Evolutionary conservation across 1,140 invertebrate genomes (phyloP).

Genomic region (Ptiloglossa arizonensis): DNA sequence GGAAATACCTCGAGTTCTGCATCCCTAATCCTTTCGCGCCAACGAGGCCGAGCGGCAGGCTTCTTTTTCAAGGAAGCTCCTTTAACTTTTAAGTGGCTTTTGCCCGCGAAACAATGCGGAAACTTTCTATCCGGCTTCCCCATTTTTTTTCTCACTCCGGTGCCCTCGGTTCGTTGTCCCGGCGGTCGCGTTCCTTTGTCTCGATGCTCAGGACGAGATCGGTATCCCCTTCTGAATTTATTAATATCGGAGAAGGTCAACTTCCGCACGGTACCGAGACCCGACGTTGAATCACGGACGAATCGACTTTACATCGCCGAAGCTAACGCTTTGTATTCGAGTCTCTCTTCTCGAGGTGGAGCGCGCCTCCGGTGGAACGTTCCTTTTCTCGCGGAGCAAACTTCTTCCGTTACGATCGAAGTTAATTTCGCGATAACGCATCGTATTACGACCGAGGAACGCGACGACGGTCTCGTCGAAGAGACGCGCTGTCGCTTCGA

Average conservation of each 20-base stretch:
- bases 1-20: slow-evolving; percentile 13
- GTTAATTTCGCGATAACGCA: no score
- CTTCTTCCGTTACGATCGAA: no score
- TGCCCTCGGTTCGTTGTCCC: slow-evolving; percentile 13
- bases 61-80: slow-evolving; percentile 60
- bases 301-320: background rate
- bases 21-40: slow-evolving; percentile 26
- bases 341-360: no score
- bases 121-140: slow-evolving; percentile 53
- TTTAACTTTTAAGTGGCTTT: slow-evolving; percentile 73
- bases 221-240: slow-evolving; percentile 1
- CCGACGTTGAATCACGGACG: background rate
- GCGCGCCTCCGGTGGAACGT: no score
- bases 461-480: no score
- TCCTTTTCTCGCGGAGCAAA: no score
- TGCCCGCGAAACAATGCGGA: slow-evolving; percentile 66
- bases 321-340: no score
- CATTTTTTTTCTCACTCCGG: slow-evolving; percentile 24
- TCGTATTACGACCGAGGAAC: no score
- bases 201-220: background rate
- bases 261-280: background rate
- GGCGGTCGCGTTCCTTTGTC: slow-evolving; percentile 35
- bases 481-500: no score
- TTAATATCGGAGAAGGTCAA: background rate
- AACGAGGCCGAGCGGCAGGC: slow-evolving; percentile 1